These are phyloP conservation scores for Epirrhoe alternata DNA, from an alignment of 2,888 invertebrate species.

Conservation along the genomic window DNA sequence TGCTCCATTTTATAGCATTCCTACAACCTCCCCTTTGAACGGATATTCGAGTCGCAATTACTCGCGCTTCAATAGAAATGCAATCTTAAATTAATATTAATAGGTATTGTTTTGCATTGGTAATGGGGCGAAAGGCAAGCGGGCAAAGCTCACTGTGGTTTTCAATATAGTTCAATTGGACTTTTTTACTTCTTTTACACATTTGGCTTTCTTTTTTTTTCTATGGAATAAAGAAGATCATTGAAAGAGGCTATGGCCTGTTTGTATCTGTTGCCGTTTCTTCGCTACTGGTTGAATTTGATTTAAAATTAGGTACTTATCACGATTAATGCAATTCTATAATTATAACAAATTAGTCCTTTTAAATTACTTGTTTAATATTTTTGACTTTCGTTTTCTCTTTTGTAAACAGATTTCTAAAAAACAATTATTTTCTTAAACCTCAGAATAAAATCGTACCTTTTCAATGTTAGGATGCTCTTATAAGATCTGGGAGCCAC, in stretches of 20 bases:
- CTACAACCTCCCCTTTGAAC: constrained; percentile 35
- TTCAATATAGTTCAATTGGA: constrained; percentile 16
- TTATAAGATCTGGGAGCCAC: constrained; percentile 28
- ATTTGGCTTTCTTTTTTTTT: neutral
- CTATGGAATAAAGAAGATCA: no score
- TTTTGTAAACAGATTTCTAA: neutral
- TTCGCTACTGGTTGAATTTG: no score
- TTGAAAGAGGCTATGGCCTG: no score
- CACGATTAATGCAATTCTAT: no score
- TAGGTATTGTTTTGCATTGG: constrained; percentile 34
- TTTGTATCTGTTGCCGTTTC: no score
- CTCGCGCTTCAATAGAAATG: constrained; percentile 30
- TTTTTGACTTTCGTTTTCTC: constrained; percentile 6
- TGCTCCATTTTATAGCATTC: constrained; percentile 27
- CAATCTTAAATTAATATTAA: constrained; percentile 39
- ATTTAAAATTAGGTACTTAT: no score
- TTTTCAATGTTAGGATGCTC: constrained; percentile 15
- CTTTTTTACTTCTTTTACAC: constrained; percentile 4
- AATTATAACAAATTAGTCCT: neutral
- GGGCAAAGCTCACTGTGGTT: constrained; percentile 16
- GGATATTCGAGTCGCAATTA: constrained; percentile 33
- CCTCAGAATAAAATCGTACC: neutral
- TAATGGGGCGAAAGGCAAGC: constrained; percentile 23
- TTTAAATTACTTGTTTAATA: neutral
- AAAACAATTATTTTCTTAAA: constrained; percentile 2